phyloP scores from a whole-genome alignment of 2,797 vertebrate species.

The Gadopsis bispinosus region DNA sequence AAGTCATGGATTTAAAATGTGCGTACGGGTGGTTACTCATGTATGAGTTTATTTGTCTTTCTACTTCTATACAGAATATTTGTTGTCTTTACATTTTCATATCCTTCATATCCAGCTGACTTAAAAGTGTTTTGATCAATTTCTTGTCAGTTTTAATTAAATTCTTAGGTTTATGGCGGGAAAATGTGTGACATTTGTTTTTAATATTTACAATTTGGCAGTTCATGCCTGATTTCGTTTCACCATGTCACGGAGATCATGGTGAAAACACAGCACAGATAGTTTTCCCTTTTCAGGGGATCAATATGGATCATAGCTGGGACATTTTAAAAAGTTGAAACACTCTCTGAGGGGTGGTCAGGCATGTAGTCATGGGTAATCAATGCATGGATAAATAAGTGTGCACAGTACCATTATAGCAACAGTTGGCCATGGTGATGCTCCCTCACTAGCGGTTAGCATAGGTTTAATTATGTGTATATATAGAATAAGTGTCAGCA shows the following conservation, averaged over 20 bases:
- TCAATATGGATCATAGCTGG: background rate
- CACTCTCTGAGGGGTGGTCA: background rate
- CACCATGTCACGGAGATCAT: background rate
- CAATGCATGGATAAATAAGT: background rate
- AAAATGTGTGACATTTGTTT: background rate
- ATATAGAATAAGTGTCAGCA: conserved; percentile 12
- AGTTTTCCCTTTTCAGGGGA: background rate
- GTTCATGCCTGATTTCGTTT: background rate
- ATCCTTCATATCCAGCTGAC: background rate
- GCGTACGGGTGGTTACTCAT: background rate
- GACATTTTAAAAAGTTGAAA: background rate
- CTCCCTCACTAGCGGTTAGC: background rate
- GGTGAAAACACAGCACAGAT: background rate
- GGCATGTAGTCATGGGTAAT: background rate
- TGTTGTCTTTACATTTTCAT: background rate
- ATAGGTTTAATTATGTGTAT: background rate
- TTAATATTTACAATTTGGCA: background rate
- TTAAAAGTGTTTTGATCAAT: background rate
- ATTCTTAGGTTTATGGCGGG: background rate
- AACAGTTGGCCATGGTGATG: background rate
- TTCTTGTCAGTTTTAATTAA: no score
- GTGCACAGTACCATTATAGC: background rate
- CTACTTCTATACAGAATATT: background rate
- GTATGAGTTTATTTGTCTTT: conserved; percentile 5
- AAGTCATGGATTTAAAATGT: background rate